Evolutionary conservation across 1,140 invertebrate species (phyloP), one percentile per base, ranked within the genome.

Genomic region (Procambarus clarkii): DNA sequence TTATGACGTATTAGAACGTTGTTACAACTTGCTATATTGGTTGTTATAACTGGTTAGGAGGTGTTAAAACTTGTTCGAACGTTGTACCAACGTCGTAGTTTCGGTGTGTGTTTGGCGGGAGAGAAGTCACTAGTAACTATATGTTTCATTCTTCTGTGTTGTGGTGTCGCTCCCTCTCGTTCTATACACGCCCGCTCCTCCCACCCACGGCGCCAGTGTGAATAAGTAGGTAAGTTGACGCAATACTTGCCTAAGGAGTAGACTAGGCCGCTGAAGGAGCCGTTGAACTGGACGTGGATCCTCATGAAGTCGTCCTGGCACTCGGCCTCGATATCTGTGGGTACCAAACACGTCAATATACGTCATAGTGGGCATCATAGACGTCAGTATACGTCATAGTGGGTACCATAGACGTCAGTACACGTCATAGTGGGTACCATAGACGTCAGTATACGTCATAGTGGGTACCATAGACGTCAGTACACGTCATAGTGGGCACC

Each of bases 261-360:
- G 3, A 98, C 96, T 9, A 98, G 95, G 45, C 98, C 98, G 48
- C 96, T 95, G 94, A 98, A 98, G 0, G 97, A 98, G 44, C 98
- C 98, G 94, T 98, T 98, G 94, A 98, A 98, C 11, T 97, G 97
- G 50, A 98, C 97, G 77, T 97, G 95, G 79, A 98, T 98, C 94
- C 98, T 98, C 98, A 98, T 98, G 94, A 98, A 98, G 94, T 98
- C 98, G 94, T 98, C 98, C 94, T 98, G 98, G 94, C 98, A 98
- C 94, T 98, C 98, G 0, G 98, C 98, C 95, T 98, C 97, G 92
- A 98, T 98, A 95, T 98, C 98, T 98, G 95, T 64, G 18, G 60
- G 18, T 64, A 21, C 4, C 0, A 18, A 4, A 64, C 60, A 64
- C 15, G 0, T 18, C 60, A 64, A 4, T 4, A 15, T 15, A 64